Evolutionary conservation across 1,140 invertebrate species (phyloP), one percentile per base, ranked within the genome.

Genomic region (Magallana angulata): DNA sequence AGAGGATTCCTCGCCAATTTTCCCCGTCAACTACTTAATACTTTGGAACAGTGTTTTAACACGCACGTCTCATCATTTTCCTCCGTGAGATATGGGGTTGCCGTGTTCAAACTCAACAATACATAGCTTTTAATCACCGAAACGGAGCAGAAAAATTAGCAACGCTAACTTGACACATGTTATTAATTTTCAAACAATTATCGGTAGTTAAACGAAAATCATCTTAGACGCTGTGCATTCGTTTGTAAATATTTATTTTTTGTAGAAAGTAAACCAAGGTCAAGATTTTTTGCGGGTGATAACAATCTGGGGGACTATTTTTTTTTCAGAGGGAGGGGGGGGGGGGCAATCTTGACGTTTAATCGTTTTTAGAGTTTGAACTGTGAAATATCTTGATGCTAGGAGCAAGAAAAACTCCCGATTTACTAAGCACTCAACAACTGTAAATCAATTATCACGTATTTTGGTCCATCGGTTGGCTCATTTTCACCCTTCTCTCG

Each of bases 141-240:
- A 76, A 76, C 68, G 36, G 18, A 76, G 68, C 68, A 76, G 68
- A 76, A 76, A 76, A 76, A 76, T 76, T 76, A 76, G 68, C 36
- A 11, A 36, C 68, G 68, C 68, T 76, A 18, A 76, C 68, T 76
- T 76, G 24, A 5, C 68, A 76, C 68, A 71, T 30, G 68, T 76
- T 76, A 76, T 76, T 76, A 76, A 76, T 76, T 76, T 76, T 76
- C 24, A 76, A 76, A 76, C 24, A 30, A 30, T 76, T 71, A 30
- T 76, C 30, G 68, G 68, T 76, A 76, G 68, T 76, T 76, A 76
- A 76, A 30, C 12, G 18, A 76, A 76, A 76, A 76, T 36, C 68
- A 76, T 30, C 24, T 11, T 24, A 76, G 68, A 30, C 24, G 68
- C 68, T 18, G 9, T 12, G 36, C 36, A 48, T 48, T 48, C 36